Evolutionary conservation across 2,888 invertebrate genomes (phyloP).

Genomic region (Seladonia tumulorum): DNA sequence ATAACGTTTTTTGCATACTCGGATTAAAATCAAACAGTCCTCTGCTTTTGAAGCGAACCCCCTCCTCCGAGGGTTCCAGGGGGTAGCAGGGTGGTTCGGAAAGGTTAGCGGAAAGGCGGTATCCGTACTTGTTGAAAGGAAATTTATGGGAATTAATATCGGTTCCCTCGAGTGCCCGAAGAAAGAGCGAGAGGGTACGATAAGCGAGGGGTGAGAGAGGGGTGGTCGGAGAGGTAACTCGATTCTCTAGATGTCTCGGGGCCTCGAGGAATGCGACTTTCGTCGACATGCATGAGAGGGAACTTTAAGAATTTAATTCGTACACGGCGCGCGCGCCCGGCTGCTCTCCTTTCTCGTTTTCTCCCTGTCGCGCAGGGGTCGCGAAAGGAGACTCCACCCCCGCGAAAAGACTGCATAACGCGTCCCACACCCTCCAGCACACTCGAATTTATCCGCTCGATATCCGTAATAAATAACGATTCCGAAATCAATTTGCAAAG

Average conservation of each 20-base stretch:
- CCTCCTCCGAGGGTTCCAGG: background rate
- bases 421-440: background rate
- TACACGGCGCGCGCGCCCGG: conserved; percentile 62
- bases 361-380: background rate
- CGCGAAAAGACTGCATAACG: background rate
- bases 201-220: conserved; percentile 48
- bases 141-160: conserved; percentile 85
- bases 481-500: background rate
- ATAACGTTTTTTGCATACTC: conserved; percentile 83
- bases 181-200: conserved; percentile 39
- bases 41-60: conserved; percentile 55
- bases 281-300: conserved; percentile 81
- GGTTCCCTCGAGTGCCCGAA: conserved; percentile 77
- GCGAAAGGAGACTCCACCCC: background rate
- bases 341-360: conserved; percentile 35
- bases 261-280: conserved; percentile 83
- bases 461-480: background rate
- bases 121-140: conserved; percentile 82
- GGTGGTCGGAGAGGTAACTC: conserved; percentile 52
- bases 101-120: conserved; percentile 39
- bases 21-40: conserved; percentile 82
- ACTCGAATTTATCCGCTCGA: background rate
- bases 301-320: conserved; percentile 84
- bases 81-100: conserved; percentile 37
- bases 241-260: conserved; percentile 73